phyloP scores from a whole-genome alignment of 2,113 vertebrate species.

The Oreocharis arfaki region DNA sequence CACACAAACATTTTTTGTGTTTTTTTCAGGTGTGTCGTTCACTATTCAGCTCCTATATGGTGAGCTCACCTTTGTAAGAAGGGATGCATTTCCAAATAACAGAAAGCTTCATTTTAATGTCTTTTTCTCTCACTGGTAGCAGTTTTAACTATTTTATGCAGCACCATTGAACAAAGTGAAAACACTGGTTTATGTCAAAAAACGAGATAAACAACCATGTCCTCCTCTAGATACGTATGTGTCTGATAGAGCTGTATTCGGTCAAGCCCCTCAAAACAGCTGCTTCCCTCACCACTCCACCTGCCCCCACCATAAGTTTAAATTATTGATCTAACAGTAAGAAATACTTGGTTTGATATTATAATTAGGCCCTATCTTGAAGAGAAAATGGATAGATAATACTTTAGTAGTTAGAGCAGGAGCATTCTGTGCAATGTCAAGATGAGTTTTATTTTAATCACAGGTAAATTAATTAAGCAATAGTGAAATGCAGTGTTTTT shows the following conservation, averaged over 20 bases:
- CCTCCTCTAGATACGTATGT: background rate
- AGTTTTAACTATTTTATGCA: background rate
- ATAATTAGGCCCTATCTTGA: background rate
- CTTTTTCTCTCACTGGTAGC: background rate
- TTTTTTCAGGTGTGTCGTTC: background rate
- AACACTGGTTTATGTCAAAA: background rate
- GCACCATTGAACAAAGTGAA: background rate
- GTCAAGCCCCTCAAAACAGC: background rate
- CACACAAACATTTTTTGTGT: accelerated
- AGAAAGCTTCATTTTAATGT: background rate
- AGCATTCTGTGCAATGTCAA: background rate
- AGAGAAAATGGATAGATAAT: background rate
- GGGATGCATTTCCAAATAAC: background rate
- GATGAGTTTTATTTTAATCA: background rate
- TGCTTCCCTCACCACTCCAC: background rate
- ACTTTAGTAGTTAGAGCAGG: background rate
- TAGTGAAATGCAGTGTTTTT: background rate
- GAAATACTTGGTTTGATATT: background rate
- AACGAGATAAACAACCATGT: background rate
- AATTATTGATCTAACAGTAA: background rate
- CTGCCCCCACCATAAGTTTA: background rate
- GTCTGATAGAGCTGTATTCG: background rate
- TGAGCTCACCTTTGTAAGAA: background rate
- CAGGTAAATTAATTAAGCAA: background rate
- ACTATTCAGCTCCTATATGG: background rate